These are phyloP conservation scores for Phyllostomus discolor DNA, from an alignment of 2,113 vertebrate genomes.

Conservation along the genomic window DNA sequence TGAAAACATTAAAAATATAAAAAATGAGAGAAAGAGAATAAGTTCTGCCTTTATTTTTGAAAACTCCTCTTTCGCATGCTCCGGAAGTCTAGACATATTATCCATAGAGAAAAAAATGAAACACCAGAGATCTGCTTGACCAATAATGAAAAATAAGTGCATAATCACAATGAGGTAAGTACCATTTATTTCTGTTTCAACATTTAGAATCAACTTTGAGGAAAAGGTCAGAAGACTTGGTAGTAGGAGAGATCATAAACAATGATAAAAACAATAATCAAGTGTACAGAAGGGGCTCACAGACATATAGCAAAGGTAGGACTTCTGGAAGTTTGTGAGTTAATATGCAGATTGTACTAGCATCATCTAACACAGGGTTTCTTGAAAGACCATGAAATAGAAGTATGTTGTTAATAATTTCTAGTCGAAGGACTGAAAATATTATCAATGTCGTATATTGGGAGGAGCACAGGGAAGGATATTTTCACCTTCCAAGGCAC, in stretches of 20 bases:
- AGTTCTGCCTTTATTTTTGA: background rate
- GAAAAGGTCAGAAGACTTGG: background rate
- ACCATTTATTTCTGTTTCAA: background rate
- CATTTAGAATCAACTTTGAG: background rate
- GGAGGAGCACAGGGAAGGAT: background rate
- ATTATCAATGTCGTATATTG: background rate
- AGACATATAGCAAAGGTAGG: background rate
- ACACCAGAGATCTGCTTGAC: background rate
- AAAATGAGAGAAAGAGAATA: background rate
- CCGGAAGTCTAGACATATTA: background rate
- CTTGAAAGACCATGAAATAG: background rate
- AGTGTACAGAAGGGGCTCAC: background rate
- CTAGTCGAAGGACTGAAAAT: background rate
- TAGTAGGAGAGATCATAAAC: background rate
- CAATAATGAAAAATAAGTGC: background rate
- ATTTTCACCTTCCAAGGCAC: background rate
- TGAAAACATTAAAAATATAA: background rate
- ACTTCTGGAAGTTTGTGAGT: background rate
- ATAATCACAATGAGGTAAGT: background rate
- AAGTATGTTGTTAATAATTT: background rate
- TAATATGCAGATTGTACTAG: background rate
- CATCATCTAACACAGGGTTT: background rate
- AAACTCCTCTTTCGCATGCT: background rate
- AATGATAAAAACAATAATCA: background rate
- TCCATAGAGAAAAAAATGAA: background rate